phyloP scores from a whole-genome alignment of 2,888 invertebrate species.

The Tachina fera region DNA sequence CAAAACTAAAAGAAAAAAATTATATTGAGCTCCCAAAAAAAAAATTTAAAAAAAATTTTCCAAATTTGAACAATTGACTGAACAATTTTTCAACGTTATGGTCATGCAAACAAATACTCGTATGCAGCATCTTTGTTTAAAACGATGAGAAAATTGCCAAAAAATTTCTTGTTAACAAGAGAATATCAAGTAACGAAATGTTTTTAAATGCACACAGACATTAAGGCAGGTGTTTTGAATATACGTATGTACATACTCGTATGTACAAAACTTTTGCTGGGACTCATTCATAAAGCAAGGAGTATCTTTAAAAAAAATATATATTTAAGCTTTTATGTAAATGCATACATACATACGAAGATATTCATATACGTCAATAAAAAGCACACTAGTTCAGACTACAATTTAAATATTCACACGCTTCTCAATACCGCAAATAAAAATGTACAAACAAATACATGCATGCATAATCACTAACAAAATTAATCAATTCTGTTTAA shows the following conservation, averaged over 20 bases:
- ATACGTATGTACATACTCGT: no score
- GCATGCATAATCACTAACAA: not conserved
- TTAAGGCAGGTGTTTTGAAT: conserved; percentile 63
- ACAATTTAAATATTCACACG: conserved; percentile 67
- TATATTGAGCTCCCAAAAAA: conserved; percentile 57
- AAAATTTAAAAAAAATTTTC: conserved; percentile 17
- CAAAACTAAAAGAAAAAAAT: conserved; percentile 39
- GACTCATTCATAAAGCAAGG: conserved; percentile 59
- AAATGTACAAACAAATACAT: not conserved
- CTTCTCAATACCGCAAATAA: conserved; percentile 50
- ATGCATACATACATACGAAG: not conserved
- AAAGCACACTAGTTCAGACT: conserved; percentile 17
- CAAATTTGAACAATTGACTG: conserved; percentile 65
- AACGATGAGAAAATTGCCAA: conserved; percentile 69
- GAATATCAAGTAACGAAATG: conserved; percentile 68
- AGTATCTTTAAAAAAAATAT: conserved; percentile 13
- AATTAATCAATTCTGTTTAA: not conserved
- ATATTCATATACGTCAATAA: conserved; percentile 5
- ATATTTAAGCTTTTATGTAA: not conserved
- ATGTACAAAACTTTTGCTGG: conserved; percentile 28
- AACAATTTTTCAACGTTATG: conserved; percentile 57
- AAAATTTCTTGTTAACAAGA: conserved; percentile 56
- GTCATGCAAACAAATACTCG: conserved; percentile 2
- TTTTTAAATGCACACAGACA: conserved; percentile 63
- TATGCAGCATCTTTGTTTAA: conserved; percentile 60